Percentiles rank a stretch among this genome's conserved stretches.
Conservation (phyloP, 2,113 vertebrate species). For the Platycercus adscitus region DNA sequence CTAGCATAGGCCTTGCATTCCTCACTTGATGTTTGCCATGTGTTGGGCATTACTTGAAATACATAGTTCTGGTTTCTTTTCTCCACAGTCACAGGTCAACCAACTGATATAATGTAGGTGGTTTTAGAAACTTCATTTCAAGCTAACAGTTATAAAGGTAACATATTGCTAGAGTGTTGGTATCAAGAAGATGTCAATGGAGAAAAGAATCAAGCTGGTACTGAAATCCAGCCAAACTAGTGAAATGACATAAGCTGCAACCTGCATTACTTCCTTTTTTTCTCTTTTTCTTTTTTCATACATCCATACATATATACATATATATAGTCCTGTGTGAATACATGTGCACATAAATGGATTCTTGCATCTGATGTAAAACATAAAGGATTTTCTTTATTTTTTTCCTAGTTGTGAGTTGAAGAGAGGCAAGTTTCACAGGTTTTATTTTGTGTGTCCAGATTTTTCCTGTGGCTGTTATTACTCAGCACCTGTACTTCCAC, state of each 20-base stretch:
- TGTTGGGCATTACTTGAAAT: conserved; percentile 71
- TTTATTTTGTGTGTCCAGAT: neutral
- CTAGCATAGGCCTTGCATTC: conserved; percentile 63
- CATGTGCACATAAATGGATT: neutral
- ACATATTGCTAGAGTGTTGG: neutral
- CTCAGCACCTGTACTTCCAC: conserved; percentile 72
- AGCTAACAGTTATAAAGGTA: neutral
- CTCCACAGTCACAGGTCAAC: conserved; percentile 30
- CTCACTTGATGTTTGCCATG: conserved; percentile 72
- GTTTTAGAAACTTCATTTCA: conserved; percentile 30
- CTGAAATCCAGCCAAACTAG: neutral
- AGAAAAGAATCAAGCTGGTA: neutral
- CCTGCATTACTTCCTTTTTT: neutral
- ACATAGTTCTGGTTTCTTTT: conserved; percentile 58
- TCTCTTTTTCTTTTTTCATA: neutral
- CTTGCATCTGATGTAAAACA: neutral
- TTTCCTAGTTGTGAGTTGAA: neutral
- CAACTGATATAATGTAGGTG: conserved; percentile 23
- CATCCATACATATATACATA: neutral
- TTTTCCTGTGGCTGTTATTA: conserved; percentile 56
- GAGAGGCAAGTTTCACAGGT: conserved; percentile 16
- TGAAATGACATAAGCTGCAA: neutral
- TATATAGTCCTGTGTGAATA: neutral
- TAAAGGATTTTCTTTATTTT: neutral
- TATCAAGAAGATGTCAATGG: neutral